Evolutionary conservation across 2,797 vertebrate species (phyloP), one percentile per base, ranked within the genome.

Genomic region (Enteromius viviparus): DNA sequence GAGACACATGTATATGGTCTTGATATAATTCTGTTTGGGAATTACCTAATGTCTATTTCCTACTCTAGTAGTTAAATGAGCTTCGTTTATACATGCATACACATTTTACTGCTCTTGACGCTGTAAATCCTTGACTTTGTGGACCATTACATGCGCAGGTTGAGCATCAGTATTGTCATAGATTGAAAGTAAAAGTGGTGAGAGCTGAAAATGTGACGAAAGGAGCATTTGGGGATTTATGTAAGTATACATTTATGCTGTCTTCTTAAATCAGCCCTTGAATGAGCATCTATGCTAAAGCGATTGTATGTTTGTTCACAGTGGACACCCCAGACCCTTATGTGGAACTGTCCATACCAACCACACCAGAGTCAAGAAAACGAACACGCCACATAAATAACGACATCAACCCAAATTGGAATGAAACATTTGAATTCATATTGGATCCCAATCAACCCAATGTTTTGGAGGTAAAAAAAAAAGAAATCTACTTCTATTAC

Each of bases 301-400:
- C 80, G 51, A 78, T 21, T 86, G 9, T 84, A 17, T 87, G 23
- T 85, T 51, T 85, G 60, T 78, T 19, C 71, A 0, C 88, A 99
- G 98, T 99, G 90, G 98, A 99, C 91, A 99, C 98, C 23, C 98
- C 98, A 6, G 98, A 99, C 86, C 98, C 98, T 0, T 99, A 99
- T 0, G 96, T 99, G 91, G 98, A 99, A 87, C 93, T 99, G 79
- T 98, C 96, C 89, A 97, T 99, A 87, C 94, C 96, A 0, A 95
- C 95, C 0, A 96, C 97, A 40, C 98, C 98, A 0, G 98, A 99
- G 83, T 96, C 96, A 92, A 96, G 98, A 85, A 98, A 97, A 89
- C 95, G 94, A 91, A 99, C 98, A 0, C 96, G 94, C 10, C 96
- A 99, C 86, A 96, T 99, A 87, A 96, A 99, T 92, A 99, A 99